Evolutionary conservation across 2,797 vertebrate genomes (phyloP).

Genomic region (Amazonetta brasiliensis): DNA sequence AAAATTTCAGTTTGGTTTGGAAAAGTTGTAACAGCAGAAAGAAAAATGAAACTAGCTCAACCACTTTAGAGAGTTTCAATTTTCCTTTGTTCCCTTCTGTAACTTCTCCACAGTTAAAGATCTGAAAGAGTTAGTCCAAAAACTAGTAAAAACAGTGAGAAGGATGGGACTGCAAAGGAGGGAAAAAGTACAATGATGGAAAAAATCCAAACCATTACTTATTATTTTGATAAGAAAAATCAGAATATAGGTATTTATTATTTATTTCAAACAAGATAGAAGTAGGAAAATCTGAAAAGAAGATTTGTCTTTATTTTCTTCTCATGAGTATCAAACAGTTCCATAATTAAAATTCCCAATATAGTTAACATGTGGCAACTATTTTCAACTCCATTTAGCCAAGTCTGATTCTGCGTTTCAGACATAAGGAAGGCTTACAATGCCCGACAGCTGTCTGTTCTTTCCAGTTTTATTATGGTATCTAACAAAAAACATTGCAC

Average conservation of each 20-base stretch:
- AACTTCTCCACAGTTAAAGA: slow-evolving; percentile 38
- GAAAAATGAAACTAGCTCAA: slow-evolving; percentile 54
- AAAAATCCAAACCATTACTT: neutral
- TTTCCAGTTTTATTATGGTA: neutral
- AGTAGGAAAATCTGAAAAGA: neutral
- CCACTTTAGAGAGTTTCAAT: slow-evolving; percentile 49
- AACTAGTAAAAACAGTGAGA: neutral
- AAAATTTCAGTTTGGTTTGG: slow-evolving; percentile 61
- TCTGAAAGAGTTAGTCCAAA: neutral
- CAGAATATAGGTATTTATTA: neutral
- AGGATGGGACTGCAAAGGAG: neutral
- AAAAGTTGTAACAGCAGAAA: slow-evolving; percentile 10
- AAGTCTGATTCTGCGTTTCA: slow-evolving; percentile 28
- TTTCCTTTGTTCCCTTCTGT: slow-evolving; percentile 42
- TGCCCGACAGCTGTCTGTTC: neutral
- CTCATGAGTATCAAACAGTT: slow-evolving; percentile 12
- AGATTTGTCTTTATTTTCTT: slow-evolving; percentile 6
- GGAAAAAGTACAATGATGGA: neutral
- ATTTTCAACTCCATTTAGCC: slow-evolving; percentile 44
- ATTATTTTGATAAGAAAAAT: neutral
- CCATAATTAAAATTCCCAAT: slow-evolving; percentile 7
- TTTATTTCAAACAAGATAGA: neutral
- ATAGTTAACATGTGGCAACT: slow-evolving; percentile 62
- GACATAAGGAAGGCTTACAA: neutral
- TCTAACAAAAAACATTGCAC: neutral